These are phyloP conservation scores for Hiodon tergisus DNA, from an alignment of 2,113 vertebrate genomes.

Conservation along the genomic window DNA sequence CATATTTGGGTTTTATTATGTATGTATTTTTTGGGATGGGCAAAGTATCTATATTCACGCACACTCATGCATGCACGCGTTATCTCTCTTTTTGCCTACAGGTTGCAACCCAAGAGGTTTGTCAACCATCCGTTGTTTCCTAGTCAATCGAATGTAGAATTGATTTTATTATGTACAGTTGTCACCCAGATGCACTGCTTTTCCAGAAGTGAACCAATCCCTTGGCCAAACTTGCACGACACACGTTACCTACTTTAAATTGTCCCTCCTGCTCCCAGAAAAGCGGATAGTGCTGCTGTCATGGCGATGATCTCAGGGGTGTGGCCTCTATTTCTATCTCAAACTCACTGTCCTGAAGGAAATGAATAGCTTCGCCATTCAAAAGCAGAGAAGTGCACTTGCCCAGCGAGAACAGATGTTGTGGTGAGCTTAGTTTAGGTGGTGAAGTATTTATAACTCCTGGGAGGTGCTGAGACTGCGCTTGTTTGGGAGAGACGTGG, in stretches of 20 bases:
- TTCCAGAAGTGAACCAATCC: neutral
- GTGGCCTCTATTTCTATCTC: neutral
- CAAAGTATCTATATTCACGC: too few species aligned
- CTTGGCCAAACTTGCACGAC: neutral
- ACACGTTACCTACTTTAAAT: neutral
- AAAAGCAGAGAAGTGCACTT: constrained; percentile 2
- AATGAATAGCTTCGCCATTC: neutral
- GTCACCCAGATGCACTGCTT: neutral
- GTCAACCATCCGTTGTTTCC: too few species aligned
- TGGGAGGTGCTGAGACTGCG: constrained; percentile 6
- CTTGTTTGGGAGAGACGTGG: neutral
- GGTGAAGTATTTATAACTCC: constrained; percentile 14
- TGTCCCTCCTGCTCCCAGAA: neutral
- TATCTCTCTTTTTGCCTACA: too few species aligned
- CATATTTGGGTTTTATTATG: too few species aligned
- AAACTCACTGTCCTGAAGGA: neutral
- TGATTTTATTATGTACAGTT: too few species aligned
- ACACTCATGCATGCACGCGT: too few species aligned
- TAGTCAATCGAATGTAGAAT: too few species aligned
- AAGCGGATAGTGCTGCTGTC: too few species aligned
- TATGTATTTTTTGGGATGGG: too few species aligned
- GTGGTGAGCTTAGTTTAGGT: too few species aligned
- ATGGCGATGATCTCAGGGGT: neutral
- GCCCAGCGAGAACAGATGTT: constrained; percentile 11
- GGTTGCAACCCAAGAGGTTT: too few species aligned